These are phyloP conservation scores for Nibea albiflora DNA, from an alignment of 2,113 vertebrate genomes.

Conservation along the genomic window DNA sequence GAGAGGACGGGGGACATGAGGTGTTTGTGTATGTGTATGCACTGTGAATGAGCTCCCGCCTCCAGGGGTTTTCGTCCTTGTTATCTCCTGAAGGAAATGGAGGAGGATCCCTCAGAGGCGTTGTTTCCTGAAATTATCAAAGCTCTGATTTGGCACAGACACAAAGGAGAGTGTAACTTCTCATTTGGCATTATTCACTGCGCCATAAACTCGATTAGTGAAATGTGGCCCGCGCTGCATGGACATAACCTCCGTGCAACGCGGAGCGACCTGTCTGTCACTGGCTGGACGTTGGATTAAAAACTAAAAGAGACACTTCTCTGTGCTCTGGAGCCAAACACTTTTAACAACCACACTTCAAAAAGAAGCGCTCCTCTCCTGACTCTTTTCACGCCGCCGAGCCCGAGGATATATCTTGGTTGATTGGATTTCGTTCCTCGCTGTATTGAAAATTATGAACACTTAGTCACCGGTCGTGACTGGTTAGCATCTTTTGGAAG, in stretches of 20 bases:
- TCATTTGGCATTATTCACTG: not conserved
- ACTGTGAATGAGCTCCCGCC: not conserved
- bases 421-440: conserved; percentile 52
- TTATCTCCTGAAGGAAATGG: conserved; percentile 28
- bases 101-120: not conserved
- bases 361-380: conserved; percentile 25
- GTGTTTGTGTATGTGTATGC: not conserved
- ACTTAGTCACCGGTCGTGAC: conserved; percentile 21
- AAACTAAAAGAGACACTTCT: conserved; percentile 10
- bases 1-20: not conserved
- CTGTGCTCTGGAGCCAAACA: conserved; percentile 15
- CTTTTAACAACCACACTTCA: conserved; percentile 21
- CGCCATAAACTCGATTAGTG: conserved; percentile 13
- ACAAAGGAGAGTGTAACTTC: conserved; percentile 3
- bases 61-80: not conserved
- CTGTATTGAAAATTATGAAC: conserved; percentile 39
- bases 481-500: conserved; percentile 14
- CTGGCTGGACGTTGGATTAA: not conserved
- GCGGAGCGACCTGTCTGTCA: conserved; percentile 6
- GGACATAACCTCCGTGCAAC: conserved; percentile 1
- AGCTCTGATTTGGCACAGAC: conserved; percentile 29
- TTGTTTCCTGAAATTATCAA: conserved; percentile 7
- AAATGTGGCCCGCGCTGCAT: conserved; percentile 7
- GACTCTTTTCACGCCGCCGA: not conserved
- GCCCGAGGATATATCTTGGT: conserved; percentile 18